These are phyloP conservation scores for Drosophila kanapiae DNA, from an alignment of 1,140 invertebrate species.

Conservation along the genomic window DNA sequence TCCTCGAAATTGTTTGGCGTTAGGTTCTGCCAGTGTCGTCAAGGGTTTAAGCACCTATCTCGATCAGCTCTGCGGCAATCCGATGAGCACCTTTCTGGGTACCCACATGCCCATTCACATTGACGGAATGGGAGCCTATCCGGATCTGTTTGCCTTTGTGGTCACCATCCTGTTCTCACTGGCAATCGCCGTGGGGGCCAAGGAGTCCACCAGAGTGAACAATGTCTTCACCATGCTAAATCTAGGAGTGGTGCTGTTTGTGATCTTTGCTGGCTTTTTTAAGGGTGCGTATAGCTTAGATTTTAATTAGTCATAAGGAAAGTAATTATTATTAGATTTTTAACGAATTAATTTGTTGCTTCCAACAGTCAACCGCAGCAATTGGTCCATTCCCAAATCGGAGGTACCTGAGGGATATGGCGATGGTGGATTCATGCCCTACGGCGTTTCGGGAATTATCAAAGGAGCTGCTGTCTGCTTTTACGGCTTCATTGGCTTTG, in stretches of 20 bases:
- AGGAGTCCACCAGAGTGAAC: conserved; percentile 95
- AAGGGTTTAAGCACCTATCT: conserved; percentile 96
- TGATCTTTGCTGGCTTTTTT: conserved; percentile 93
- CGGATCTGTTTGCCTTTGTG: conserved; percentile 92
- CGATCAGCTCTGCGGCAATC: conserved; percentile 91
- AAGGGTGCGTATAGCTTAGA: conserved; percentile 88
- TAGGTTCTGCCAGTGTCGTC: conserved; percentile 95
- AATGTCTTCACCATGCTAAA: conserved; percentile 96
- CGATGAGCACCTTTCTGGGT: conserved; percentile 89
- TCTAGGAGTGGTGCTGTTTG: conserved; percentile 92
- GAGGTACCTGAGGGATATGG: conserved; percentile 88
- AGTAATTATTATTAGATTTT: background rate
- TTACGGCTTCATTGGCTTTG: conserved; percentile 96
- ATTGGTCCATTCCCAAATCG: conserved; percentile 89
- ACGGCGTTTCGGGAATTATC: conserved; percentile 91
- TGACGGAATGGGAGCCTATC: conserved; percentile 91
- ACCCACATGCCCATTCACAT: conserved; percentile 90
- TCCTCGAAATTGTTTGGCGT: conserved; percentile 17
- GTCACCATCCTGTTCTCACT: conserved; percentile 90
- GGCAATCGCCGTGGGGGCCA: conserved; percentile 93
- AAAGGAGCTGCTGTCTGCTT: conserved; percentile 95
- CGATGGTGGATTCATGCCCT: conserved; percentile 93
- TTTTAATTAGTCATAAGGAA: background rate
- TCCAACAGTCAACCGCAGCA: conserved; percentile 80
- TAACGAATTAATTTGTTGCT: background rate